These are phyloP conservation scores for Maccullochella peelii DNA, from an alignment of 2,113 vertebrate genomes.

Conservation along the genomic window DNA sequence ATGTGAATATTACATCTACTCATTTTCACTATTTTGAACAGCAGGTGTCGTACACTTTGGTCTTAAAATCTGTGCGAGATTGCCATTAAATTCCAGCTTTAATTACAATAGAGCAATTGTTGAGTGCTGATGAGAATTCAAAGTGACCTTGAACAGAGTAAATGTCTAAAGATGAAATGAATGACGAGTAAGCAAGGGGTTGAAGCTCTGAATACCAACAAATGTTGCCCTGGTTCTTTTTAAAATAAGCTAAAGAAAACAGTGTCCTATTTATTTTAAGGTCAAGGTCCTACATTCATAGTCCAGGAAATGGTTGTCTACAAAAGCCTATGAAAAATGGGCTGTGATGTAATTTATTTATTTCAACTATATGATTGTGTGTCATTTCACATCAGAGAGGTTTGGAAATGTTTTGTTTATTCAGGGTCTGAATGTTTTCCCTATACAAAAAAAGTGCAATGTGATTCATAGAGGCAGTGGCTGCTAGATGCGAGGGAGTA, in stretches of 20 bases:
- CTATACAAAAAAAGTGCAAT: slow-evolving; percentile 9
- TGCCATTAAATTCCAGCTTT: slow-evolving; percentile 7
- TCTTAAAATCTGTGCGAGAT: neutral
- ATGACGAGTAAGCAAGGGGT: neutral
- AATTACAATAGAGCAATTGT: slow-evolving; percentile 22
- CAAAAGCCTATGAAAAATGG: neutral
- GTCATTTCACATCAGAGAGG: slow-evolving; percentile 12
- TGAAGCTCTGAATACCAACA: slow-evolving; percentile 1
- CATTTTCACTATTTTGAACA: slow-evolving; percentile 20
- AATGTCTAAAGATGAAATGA: slow-evolving; percentile 17
- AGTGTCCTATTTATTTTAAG: neutral
- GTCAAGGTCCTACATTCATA: neutral
- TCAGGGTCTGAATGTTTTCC: slow-evolving; percentile 5
- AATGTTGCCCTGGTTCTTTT: neutral
- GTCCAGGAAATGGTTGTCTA: slow-evolving; percentile 25
- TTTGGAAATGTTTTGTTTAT: slow-evolving; percentile 30
- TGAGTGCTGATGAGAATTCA: neutral
- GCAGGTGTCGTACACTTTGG: neutral
- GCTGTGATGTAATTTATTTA: neutral
- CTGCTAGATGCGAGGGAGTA: slow-evolving; percentile 30
- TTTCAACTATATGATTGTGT: neutral
- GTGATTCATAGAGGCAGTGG: slow-evolving; percentile 36
- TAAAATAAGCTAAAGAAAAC: neutral
- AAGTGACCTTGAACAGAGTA: slow-evolving; percentile 52
- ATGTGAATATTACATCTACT: slow-evolving; percentile 23